Percentiles rank a stretch among this genome's conserved stretches.
Evolutionary conservation across 2,888 invertebrate genomes (phyloP).

Genomic region (Syritta pipiens): DNA sequence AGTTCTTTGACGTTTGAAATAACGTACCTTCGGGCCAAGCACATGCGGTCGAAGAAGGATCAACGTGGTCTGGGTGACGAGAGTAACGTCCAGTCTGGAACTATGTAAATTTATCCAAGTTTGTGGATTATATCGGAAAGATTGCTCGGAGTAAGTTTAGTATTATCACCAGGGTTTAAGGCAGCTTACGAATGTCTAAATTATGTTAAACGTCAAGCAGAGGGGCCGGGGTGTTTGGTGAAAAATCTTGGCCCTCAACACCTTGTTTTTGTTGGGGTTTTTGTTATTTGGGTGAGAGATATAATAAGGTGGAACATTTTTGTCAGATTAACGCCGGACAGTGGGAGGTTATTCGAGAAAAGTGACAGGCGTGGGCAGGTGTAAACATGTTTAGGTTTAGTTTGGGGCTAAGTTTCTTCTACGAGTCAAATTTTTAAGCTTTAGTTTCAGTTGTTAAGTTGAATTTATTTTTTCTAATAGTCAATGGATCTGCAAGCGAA

Average conservation of each 20-base stretch:
- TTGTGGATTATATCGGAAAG: slow-evolving; percentile 48
- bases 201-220: slow-evolving; percentile 48
- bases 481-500: no score
- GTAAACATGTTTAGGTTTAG: no score
- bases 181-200: slow-evolving; percentile 63
- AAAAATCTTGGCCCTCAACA: slow-evolving; percentile 2
- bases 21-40: neutral
- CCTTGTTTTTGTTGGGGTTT: neutral
- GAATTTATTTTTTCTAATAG: no score
- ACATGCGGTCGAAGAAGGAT: neutral
- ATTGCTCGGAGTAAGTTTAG: slow-evolving; percentile 57
- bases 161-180: slow-evolving; percentile 54
- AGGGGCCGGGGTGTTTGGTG: neutral
- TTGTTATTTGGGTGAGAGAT: neutral
- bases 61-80: slow-evolving; percentile 3
- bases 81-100: slow-evolving; percentile 14
- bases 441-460: no score
- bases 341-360: no score
- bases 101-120: slow-evolving; percentile 57
- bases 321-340: slow-evolving; percentile 14
- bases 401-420: no score
- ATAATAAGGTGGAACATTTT: slow-evolving; percentile 18
- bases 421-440: no score
- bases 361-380: no score
- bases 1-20: slow-evolving; percentile 41